These are phyloP conservation scores for Stenotaenia linearis DNA, from an alignment of 2,888 invertebrate genomes.

Conservation along the genomic window DNA sequence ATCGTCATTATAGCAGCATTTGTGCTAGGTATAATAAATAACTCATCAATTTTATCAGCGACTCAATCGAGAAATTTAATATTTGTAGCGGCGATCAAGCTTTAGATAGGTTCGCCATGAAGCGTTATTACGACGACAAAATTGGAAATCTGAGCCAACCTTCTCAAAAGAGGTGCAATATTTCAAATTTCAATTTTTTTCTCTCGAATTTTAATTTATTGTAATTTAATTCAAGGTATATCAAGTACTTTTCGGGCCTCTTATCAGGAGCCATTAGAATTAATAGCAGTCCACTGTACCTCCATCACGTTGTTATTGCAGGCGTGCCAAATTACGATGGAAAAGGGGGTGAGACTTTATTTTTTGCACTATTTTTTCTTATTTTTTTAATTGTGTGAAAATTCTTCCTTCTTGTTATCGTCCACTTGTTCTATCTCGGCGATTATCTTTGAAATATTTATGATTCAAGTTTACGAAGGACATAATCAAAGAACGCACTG, in stretches of 20 bases:
- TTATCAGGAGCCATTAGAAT: slow-evolving; percentile 82
- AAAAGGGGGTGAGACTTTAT: slow-evolving; percentile 51
- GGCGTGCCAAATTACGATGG: slow-evolving; percentile 69
- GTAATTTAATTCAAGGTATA: slow-evolving; percentile 60
- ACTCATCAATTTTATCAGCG: slow-evolving; percentile 19
- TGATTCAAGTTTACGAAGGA: background rate
- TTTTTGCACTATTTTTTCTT: background rate
- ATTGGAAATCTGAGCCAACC: slow-evolving; percentile 65
- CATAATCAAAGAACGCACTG: background rate
- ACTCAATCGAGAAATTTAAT: slow-evolving; percentile 1
- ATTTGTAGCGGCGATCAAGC: slow-evolving; percentile 55
- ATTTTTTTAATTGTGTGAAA: background rate
- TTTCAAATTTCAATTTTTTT: background rate
- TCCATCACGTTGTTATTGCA: slow-evolving; percentile 78
- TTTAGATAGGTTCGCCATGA: slow-evolving; percentile 87
- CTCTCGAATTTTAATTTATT: background rate
- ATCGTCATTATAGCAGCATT: slow-evolving; percentile 90
- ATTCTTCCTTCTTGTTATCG: background rate
- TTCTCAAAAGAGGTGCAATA: slow-evolving; percentile 67
- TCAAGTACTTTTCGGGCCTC: slow-evolving; percentile 84
- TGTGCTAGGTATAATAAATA: slow-evolving; percentile 57
- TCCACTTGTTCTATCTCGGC: background rate
- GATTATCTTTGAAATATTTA: slow-evolving; percentile 9
- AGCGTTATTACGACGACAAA: slow-evolving; percentile 78
- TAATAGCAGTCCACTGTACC: slow-evolving; percentile 76